Conservation (phyloP, 2,797 vertebrate genomes). For the Onychomys leucogaster region DNA sequence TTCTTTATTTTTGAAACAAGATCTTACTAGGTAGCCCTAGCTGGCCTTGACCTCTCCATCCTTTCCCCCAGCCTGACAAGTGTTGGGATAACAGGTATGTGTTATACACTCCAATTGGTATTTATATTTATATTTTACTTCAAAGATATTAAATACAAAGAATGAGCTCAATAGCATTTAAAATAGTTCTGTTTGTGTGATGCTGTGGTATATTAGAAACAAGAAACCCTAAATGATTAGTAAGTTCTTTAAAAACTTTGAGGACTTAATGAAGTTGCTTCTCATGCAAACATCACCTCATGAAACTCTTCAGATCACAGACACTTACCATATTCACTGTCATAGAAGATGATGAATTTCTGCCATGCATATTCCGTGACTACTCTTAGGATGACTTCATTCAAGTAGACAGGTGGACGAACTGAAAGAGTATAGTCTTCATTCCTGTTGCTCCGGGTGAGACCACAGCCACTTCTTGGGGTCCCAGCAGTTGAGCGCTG, state of each 20-base stretch:
- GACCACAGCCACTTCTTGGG: conserved; percentile 94
- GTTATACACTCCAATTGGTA: neutral
- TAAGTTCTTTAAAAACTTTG: conserved; percentile 39
- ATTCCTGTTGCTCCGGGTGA: conserved; percentile 91
- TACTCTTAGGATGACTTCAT: conserved; percentile 98
- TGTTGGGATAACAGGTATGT: neutral
- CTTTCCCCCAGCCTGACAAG: neutral
- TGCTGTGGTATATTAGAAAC: conserved; percentile 45
- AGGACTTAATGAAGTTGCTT: conserved; percentile 31
- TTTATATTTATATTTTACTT: conserved; percentile 31
- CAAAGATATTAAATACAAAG: conserved; percentile 67
- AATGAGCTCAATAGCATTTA: conserved; percentile 16
- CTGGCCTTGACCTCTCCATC: neutral
- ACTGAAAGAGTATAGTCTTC: conserved; percentile 98
- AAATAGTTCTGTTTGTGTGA: neutral
- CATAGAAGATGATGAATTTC: conserved; percentile 99
- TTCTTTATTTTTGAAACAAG: neutral
- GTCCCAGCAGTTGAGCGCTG: conserved; percentile 94
- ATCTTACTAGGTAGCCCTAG: neutral
- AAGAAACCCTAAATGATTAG: conserved; percentile 48
- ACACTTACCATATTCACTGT: conserved; percentile 95
- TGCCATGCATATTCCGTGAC: conserved; percentile 98
- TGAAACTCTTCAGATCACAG: conserved; percentile 17
- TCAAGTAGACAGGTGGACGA: conserved; percentile 96
- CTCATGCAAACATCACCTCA: conserved; percentile 24